Evolutionary conservation across 1,140 invertebrate species (phyloP).

Genomic region (Drosophila insularis): DNA sequence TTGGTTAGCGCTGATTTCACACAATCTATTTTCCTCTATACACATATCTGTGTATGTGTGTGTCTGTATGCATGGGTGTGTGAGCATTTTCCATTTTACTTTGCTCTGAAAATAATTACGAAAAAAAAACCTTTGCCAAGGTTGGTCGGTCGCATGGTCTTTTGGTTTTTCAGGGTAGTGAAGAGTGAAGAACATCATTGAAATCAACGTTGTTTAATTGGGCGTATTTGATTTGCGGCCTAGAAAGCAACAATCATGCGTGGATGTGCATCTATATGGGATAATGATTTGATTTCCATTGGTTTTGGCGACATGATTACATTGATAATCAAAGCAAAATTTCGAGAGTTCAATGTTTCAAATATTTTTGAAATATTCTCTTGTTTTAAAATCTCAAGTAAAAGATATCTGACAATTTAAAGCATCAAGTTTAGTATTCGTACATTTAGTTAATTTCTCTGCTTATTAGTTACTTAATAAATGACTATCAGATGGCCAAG

Average conservation of each 20-base stretch:
- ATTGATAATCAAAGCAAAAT: conserved; percentile 4
- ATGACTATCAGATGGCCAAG: too few relatives aligned
- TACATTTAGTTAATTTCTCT: too few relatives aligned
- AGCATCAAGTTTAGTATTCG: too few relatives aligned
- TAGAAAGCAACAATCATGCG: conserved; percentile 62
- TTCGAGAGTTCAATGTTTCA: background rate
- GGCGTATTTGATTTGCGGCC: conserved; percentile 75
- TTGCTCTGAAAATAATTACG: conserved; percentile 59
- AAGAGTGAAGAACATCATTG: background rate
- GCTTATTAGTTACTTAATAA: too few relatives aligned
- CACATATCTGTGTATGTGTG: background rate
- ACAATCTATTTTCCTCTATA: conserved; percentile 65
- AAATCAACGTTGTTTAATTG: conserved; percentile 69
- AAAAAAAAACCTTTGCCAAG: conserved; percentile 37
- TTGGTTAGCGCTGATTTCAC: conserved; percentile 79
- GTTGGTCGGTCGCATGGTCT: conserved; percentile 25
- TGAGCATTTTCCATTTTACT: conserved; percentile 41
- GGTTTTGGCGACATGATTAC: conserved; percentile 13
- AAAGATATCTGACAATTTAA: too few relatives aligned
- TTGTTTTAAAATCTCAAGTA: background rate
- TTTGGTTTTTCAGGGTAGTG: conserved; percentile 2
- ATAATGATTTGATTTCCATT: conserved; percentile 44
- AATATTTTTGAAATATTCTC: background rate
- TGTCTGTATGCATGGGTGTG: background rate
- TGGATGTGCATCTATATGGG: conserved; percentile 47